Evolutionary conservation across 2,113 vertebrate genomes (phyloP).

Genomic region (Planiliza haematocheilus): DNA sequence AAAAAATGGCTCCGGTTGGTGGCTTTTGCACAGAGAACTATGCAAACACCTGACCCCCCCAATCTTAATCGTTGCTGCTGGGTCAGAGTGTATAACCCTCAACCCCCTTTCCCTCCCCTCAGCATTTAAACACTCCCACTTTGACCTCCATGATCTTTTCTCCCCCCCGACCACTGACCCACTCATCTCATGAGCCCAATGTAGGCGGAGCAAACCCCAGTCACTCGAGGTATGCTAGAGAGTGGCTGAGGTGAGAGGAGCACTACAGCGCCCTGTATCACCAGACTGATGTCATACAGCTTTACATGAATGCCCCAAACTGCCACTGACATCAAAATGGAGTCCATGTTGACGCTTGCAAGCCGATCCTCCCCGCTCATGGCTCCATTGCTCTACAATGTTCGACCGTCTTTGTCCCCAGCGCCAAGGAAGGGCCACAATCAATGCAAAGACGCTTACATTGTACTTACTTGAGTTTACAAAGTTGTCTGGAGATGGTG

Average conservation of each 20-base stretch:
- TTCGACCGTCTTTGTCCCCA: conserved; percentile 79
- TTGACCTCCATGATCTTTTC: conserved; percentile 32
- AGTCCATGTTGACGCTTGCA: conserved; percentile 70
- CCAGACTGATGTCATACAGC: conserved; percentile 58
- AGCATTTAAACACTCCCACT: conserved; percentile 46
- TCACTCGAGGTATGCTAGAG: conserved; percentile 66
- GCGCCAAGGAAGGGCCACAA: conserved; percentile 83
- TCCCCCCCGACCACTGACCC: neutral
- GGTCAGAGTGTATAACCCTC: conserved; percentile 82
- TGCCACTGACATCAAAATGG: conserved; percentile 77
- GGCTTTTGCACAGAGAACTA: conserved; percentile 86
- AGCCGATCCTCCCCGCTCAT: conserved; percentile 48
- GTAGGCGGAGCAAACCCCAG: conserved; percentile 50
- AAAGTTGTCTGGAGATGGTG: conserved; percentile 78
- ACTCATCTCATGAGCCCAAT: conserved; percentile 11
- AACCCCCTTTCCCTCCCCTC: conserved; percentile 26
- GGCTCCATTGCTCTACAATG: conserved; percentile 74
- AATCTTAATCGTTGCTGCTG: conserved; percentile 83
- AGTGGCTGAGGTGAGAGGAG: conserved; percentile 63
- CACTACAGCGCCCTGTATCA: conserved; percentile 64
- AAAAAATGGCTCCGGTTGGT: conserved; percentile 80
- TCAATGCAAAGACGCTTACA: conserved; percentile 80
- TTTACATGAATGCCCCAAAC: conserved; percentile 73
- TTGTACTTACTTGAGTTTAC: conserved; percentile 78
- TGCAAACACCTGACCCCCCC: conserved; percentile 85